A percentile compares a stretch with the other conserved stretches of the same genome.
These are phyloP conservation scores for Prenolepis imparis DNA, from an alignment of 2,888 invertebrate species.

Conservation along the genomic window DNA sequence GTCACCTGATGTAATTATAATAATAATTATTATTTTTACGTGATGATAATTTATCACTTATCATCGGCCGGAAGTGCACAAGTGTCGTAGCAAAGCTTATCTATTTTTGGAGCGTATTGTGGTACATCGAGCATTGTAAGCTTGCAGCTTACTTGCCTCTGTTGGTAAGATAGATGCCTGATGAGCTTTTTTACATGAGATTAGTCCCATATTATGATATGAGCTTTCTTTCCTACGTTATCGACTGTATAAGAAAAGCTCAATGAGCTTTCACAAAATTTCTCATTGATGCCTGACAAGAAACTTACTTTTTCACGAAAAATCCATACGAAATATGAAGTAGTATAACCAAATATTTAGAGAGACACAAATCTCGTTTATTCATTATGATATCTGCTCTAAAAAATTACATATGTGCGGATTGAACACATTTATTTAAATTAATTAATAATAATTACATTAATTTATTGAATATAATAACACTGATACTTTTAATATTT, in stretches of 20 bases:
- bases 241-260: conserved; percentile 44
- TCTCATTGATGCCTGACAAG: conserved; percentile 19
- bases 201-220: conserved; percentile 15
- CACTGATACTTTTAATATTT: not conserved
- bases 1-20: not conserved
- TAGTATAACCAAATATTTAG: not conserved
- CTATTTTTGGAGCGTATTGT: not conserved
- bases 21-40: not conserved
- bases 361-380: not conserved
- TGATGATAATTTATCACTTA: conserved; percentile 51
- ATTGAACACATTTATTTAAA: not conserved
- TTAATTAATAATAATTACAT: not conserved
- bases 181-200: conserved; percentile 38
- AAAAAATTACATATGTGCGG: not conserved
- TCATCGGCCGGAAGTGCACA: conserved; percentile 56
- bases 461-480: not conserved
- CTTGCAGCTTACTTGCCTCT: conserved; percentile 40
- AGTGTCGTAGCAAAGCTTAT: not conserved
- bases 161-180: conserved; percentile 70
- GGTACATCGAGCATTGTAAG: not conserved
- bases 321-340: not conserved
- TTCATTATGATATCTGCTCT: not conserved
- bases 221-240: conserved; percentile 60
- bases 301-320: not conserved
- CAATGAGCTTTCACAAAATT: conserved; percentile 40